phyloP scores from a whole-genome alignment of 2,797 vertebrate species.

The Sebastes jordani region DNA sequence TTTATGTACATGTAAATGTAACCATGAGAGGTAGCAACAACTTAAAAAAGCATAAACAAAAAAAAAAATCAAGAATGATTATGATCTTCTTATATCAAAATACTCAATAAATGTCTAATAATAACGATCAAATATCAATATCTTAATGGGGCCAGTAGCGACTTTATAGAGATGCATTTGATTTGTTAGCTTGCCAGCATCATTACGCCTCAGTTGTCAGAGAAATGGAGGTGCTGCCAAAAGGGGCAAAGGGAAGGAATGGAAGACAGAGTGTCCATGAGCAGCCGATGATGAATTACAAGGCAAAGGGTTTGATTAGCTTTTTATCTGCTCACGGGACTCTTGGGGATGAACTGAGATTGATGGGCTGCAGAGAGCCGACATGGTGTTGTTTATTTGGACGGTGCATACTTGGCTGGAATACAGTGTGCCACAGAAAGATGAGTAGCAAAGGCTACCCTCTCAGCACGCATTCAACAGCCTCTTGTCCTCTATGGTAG shows the following conservation, averaged over 20 bases:
- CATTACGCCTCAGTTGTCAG: constrained; percentile 31
- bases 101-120: neutral
- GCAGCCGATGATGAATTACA: constrained; percentile 71
- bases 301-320: constrained; percentile 73
- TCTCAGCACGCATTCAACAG: constrained; percentile 34
- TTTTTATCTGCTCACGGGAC: constrained; percentile 78
- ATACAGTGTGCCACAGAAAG: constrained; percentile 35
- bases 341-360: constrained; percentile 62
- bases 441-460: constrained; percentile 37
- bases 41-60: neutral
- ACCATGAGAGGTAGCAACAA: neutral
- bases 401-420: constrained; percentile 43
- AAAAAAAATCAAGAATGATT: neutral
- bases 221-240: constrained; percentile 51
- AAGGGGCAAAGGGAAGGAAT: constrained; percentile 19
- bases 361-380: constrained; percentile 58
- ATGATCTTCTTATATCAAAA: neutral
- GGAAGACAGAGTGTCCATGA: constrained; percentile 53
- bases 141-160: constrained; percentile 10
- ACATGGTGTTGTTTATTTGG: constrained; percentile 70
- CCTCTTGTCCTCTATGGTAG: constrained; percentile 6
- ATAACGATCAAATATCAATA: neutral
- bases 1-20: neutral
- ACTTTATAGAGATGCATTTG: constrained; percentile 18
- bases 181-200: constrained; percentile 49